Base-by-base conservation (phyloP, 2,113 vertebrate genomes). In the Corydoras sp. region DNA sequence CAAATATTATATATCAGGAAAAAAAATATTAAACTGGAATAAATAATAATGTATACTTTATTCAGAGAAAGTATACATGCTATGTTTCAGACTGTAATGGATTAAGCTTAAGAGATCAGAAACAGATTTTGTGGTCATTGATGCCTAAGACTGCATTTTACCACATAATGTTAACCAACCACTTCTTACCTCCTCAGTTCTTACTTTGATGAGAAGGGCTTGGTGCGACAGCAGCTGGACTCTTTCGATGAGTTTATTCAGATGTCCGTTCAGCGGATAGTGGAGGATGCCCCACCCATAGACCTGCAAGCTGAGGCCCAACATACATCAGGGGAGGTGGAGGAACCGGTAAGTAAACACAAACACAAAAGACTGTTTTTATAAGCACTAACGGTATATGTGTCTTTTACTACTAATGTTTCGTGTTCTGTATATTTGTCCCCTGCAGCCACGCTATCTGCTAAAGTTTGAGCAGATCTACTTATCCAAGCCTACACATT, bases 241-340 rank as follows among this genome's bases (percentile, higher is more conserved):
- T 98, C 97, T 1, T 99, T 99, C 11, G 97, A 99, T 83, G 97
- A 99, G 81, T 99, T 99, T 81, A 99, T 99, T 84, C 97, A 99
- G 88, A 99, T 99, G 97, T 98, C 97, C 4, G 95, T 99, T 65
- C 96, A 99, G 85, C 93, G 97, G 85, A 98, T 99, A 54, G 96
- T 98, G 73, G 97, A 98, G 84, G 97, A 99, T 29, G 95, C 97
- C 0, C 97, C 97, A 0, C 97, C 97, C 58, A 99, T 99, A 14
- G 96, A 99, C 83, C 88, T 98, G 14, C 96, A 98, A 80, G 97
- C 96, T 48, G 97, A 99, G 87, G 96, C 97, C 31, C 96, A 99
- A 83, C 97, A 99, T 80, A 94, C 96, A 1, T 91, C 94, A 4
- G 97, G 97, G 58, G 97, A 98, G 83, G 95, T 98, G 71, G 97